Evolutionary conservation across 2,888 invertebrate genomes (phyloP), one percentile per base, ranked within the genome.

Genomic region (Drosophila anomelani): DNA sequence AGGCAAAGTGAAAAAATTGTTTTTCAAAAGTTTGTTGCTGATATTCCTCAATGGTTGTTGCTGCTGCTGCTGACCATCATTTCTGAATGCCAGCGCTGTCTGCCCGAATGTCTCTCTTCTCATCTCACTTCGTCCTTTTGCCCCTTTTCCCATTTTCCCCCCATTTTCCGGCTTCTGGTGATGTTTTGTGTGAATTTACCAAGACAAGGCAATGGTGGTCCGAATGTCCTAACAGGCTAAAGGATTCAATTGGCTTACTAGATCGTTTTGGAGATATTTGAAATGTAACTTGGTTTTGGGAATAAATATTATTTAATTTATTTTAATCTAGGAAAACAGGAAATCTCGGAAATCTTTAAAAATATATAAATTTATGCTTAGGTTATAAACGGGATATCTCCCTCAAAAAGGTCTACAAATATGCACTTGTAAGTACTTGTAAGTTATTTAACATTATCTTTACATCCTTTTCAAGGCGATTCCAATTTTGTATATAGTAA

Each of bases 1-100:
- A 81, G 66, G 75, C 77, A 81, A 86, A 86, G 85, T 81, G 81
- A 76, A 84, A 86, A 85, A 86, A 81, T 79, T 77, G 76, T 81
- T 83, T 81, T 81, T 81, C 87, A 56, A 86, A 83, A 79, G 72
- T 86, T 83, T 81, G 76, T 55, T 66, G 61, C 58, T 63, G 75
- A 71, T 73, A 67, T 69, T 58, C 38, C 55, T 39, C 60, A 67
- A 63, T 54, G 46, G 64, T 61, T 66, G 58, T 20, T 70, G 46
- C 8, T 62, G 58, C 54, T 61, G 60, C 55, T 60, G 75, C 58
- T 61, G 76, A 68, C 84, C 81, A 83, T 85, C 79, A 81, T 75
- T 84, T 71, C 67, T 54, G 74, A 66, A 72, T 73, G 74, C 53
- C 57, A 41, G 38, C 9, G 53, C 49, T 39, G 77, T 68, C 74